Evolutionary conservation across 35 echinoderm and acorn worm species (phyloP).

Genomic region (Ophioderma brevispina): DNA sequence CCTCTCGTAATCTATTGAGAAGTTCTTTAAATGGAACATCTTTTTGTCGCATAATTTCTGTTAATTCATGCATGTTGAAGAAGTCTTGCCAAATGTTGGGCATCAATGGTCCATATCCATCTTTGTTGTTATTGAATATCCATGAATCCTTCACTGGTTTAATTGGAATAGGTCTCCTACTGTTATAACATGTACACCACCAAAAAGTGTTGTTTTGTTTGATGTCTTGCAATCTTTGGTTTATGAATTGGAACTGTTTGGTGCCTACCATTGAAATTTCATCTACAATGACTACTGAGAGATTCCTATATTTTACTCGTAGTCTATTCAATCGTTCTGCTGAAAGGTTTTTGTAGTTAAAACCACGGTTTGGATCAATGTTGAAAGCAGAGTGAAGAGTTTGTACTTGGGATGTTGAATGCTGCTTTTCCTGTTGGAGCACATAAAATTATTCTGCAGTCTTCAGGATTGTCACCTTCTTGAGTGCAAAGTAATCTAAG

Average conservation of each 20-base stretch:
- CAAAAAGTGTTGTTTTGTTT: background rate
- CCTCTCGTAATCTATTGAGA: background rate
- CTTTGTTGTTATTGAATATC: background rate
- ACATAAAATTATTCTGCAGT: too few relatives aligned
- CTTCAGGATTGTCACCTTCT: too few relatives aligned
- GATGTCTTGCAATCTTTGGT: background rate
- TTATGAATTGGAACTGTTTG: background rate
- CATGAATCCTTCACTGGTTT: background rate
- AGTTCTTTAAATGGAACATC: background rate
- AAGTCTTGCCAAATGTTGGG: background rate
- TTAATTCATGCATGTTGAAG: background rate
- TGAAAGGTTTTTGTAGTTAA: slow-evolving; percentile 8
- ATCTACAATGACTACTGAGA: slow-evolving; percentile 45
- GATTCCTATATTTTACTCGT: slow-evolving; percentile 16
- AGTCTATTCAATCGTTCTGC: slow-evolving; percentile 2
- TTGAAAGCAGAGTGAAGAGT: slow-evolving; percentile 27
- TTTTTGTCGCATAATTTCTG: background rate
- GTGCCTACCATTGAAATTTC: slow-evolving; percentile 61
- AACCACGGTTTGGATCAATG: slow-evolving; percentile 30
- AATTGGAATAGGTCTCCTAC: background rate
- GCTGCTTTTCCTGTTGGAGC: too few relatives aligned
- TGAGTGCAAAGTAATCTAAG: too few relatives aligned
- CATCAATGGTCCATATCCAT: background rate
- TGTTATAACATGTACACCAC: background rate
- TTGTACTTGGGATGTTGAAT: too few relatives aligned